phyloP scores from a whole-genome alignment of 1,140 invertebrate species.

The Acromyrmex echinatior region DNA sequence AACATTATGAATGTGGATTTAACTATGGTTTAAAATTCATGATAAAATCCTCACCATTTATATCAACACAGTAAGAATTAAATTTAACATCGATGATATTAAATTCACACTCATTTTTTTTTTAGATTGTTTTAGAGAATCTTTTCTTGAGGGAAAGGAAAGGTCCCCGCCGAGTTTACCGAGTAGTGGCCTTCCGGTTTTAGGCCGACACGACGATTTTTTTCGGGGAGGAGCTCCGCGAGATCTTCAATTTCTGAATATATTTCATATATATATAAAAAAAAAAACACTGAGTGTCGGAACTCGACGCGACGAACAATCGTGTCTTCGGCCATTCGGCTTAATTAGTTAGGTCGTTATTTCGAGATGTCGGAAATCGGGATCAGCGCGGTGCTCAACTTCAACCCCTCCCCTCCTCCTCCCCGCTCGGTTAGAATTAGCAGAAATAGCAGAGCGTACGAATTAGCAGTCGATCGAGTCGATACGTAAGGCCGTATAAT shows the following conservation, averaged over 20 bases:
- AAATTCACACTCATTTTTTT: too few species aligned
- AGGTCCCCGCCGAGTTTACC: neutral
- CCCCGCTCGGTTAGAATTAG: neutral
- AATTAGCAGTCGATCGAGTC: conserved; percentile 10
- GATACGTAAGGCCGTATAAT: conserved; percentile 29
- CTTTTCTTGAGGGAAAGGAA: neutral
- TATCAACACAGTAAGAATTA: too few species aligned
- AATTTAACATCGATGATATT: too few species aligned
- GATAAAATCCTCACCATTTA: too few species aligned
- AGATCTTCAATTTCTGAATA: neutral
- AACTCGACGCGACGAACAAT: neutral
- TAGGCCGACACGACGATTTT: conserved; percentile 39
- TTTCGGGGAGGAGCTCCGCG: neutral
- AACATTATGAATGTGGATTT: too few species aligned
- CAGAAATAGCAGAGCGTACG: conserved; percentile 32
- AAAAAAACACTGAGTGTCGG: neutral
- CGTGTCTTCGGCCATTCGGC: neutral
- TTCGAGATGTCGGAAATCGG: conserved; percentile 33
- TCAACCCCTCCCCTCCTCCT: neutral
- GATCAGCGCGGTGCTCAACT: conserved; percentile 7
- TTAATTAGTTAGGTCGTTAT: conserved; percentile 61
- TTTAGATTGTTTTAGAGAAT: neutral
- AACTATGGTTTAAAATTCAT: too few species aligned
- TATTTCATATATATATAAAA: neutral
- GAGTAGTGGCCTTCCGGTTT: neutral